A percentile compares a stretch with the other conserved stretches of the same genome.
phyloP scores from a whole-genome alignment of 2,113 vertebrate species.

The Xenopus tropicalis region UCB_Xtro_10.0 CM004447.2:95272001-95272500 shows the following conservation, averaged over 20 bases:
- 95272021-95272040: no score
- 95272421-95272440: constrained; percentile 32
- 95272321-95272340: neutral
- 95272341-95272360: no score
- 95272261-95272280: neutral
- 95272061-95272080: neutral
- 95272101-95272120: neutral
- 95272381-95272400: no score
- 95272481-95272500: neutral
- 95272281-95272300: neutral
- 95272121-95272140: neutral
- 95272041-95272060: neutral
- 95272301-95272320: neutral
- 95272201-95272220: neutral
- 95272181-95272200: no score
- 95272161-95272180: neutral
- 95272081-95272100: neutral
- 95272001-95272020: no score
- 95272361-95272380: no score
- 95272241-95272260: no score
- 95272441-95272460: constrained; percentile 17
- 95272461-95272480: neutral
- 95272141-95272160: neutral
- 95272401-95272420: constrained; percentile 2
- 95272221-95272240: no score